Percentiles rank a stretch among this genome's conserved stretches.
Evolutionary conservation across 64 coral and sea anemone species (phyloP).

Genomic region (Stichodactyla mertensii): DNA sequence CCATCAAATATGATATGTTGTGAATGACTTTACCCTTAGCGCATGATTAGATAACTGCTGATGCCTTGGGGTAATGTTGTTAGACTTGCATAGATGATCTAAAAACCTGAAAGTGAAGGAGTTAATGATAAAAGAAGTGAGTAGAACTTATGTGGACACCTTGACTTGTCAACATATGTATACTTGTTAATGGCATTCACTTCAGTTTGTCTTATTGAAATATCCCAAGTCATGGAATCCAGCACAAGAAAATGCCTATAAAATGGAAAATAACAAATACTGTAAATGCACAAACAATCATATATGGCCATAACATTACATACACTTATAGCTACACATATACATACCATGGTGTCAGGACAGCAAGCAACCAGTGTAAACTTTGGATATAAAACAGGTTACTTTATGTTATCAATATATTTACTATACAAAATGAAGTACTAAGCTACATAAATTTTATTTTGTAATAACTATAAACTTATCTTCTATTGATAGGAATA

Average conservation of each 20-base stretch:
- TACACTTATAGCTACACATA: neutral
- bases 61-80: neutral
- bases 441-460: neutral
- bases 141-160: neutral
- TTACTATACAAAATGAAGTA: neutral
- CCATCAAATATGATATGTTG: neutral
- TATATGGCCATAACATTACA: neutral
- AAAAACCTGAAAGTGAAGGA: neutral
- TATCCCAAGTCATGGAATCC: slow-evolving; percentile 18
- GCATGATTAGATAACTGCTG: neutral
- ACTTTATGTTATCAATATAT: neutral
- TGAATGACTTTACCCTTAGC: slow-evolving; percentile 1
- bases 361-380: slow-evolving; percentile 37
- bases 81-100: neutral
- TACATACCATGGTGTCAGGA: slow-evolving; percentile 47
- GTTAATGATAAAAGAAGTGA: neutral
- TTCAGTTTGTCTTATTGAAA: slow-evolving; percentile 9
- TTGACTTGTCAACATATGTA: neutral
- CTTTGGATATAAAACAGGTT: slow-evolving; percentile 12
- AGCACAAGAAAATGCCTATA: neutral
- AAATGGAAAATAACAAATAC: neutral
- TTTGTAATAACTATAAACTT: slow-evolving; percentile 13
- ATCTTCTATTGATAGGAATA: slow-evolving; percentile 44
- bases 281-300: neutral
- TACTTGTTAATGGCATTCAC: neutral